phyloP scores from a whole-genome alignment of 2,797 vertebrate genomes.

The Oceanodroma leucorhoa region DNA sequence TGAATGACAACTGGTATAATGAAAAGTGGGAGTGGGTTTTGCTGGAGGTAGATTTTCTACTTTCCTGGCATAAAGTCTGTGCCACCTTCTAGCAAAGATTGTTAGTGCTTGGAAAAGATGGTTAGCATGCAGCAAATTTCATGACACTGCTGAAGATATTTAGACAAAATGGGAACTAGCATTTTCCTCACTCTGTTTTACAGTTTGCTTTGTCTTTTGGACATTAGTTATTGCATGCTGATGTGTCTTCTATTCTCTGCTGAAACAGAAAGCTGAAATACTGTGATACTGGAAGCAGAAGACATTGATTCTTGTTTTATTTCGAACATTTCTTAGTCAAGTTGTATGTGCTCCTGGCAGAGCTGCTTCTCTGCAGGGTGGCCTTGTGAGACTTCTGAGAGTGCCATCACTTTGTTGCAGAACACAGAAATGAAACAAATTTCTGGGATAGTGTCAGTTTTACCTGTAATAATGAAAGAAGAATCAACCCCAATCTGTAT shows the following conservation, averaged over 20 bases:
- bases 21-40: neutral
- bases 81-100: neutral
- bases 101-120: neutral
- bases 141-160: neutral
- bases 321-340: neutral
- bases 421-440: neutral
- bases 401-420: neutral
- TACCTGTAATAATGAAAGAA: neutral
- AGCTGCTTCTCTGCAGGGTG: neutral
- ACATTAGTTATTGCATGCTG: neutral
- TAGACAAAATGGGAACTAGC: neutral
- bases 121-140: neutral
- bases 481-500: neutral
- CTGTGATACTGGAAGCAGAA: neutral
- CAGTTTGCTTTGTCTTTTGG: neutral
- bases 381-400: neutral
- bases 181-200: neutral
- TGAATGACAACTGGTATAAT: neutral
- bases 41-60: neutral
- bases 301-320: neutral
- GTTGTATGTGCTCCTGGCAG: neutral
- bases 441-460: neutral
- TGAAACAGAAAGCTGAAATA: neutral
- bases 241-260: neutral
- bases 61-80: neutral